phyloP scores from a whole-genome alignment of 2,888 invertebrate species.

The Leptogaster cylindrica region DNA sequence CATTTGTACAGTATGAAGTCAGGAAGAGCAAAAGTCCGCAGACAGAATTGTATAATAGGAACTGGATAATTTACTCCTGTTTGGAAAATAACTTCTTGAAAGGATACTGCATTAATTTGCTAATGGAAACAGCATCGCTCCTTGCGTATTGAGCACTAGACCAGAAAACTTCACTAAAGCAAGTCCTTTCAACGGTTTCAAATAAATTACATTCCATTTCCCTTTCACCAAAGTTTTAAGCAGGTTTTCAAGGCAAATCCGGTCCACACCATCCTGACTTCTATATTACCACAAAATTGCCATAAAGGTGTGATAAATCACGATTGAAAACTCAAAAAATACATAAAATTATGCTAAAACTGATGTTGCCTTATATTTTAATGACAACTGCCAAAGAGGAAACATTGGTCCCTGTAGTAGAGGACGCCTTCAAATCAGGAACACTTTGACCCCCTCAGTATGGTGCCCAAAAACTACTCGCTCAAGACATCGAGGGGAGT shows the following conservation, averaged over 20 bases:
- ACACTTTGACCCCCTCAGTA: not conserved
- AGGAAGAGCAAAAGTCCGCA: no score
- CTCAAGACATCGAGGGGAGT: slow-evolving; percentile 1
- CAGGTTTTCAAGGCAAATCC: no score
- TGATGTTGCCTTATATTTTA: slow-evolving; percentile 14
- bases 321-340: slow-evolving; percentile 25
- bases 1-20: no score
- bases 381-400: slow-evolving; percentile 6
- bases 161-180: no score
- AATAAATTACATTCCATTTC: no score
- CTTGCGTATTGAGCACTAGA: no score
- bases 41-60: no score
- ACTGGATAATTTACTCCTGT: no score
- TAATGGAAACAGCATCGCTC: slow-evolving; percentile 20
- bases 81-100: no score
- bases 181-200: no score
- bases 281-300: slow-evolving; percentile 31
- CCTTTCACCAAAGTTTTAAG: no score
- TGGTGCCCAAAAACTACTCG: slow-evolving; percentile 15
- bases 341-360: slow-evolving; percentile 30
- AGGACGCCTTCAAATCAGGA: not conserved
- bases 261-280: no score
- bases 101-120: slow-evolving; percentile 29
- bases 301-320: slow-evolving; percentile 34
- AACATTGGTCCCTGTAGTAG: not conserved